Conservation (phyloP, 2,113 vertebrate genomes). For the Notarius quadriscutis region DNA sequence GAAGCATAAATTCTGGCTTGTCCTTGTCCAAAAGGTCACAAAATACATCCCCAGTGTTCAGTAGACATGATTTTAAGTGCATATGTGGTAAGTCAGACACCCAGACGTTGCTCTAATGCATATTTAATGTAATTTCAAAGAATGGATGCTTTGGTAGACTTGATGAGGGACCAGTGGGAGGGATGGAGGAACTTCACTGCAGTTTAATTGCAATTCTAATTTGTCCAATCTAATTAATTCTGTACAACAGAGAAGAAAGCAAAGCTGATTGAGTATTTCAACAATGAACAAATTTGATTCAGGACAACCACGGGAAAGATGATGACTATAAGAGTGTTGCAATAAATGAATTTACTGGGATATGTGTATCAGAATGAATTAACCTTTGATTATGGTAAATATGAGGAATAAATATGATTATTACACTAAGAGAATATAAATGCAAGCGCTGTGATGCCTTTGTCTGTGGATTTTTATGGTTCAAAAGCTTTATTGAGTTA, state of each 20-base stretch:
- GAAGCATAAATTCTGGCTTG: neutral
- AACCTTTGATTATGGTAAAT: conserved; percentile 37
- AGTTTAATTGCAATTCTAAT: conserved; percentile 43
- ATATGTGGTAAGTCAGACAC: conserved; percentile 32
- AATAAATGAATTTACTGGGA: conserved; percentile 26
- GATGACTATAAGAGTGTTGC: neutral
- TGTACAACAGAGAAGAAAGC: conserved; percentile 32
- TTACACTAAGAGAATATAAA: neutral
- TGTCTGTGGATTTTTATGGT: neutral
- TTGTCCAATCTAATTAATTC: conserved; percentile 52
- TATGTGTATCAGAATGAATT: conserved; percentile 31
- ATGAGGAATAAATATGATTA: conserved; percentile 15
- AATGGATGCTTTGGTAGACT: conserved; percentile 22
- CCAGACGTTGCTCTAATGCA: conserved; percentile 40
- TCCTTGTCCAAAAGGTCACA: neutral
- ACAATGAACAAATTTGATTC: neutral
- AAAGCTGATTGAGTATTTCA: conserved; percentile 43
- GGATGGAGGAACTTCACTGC: conserved; percentile 23
- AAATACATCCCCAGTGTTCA: conserved; percentile 1
- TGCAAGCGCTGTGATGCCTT: neutral
- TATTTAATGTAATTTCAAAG: conserved; percentile 48
- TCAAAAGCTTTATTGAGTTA: conserved; percentile 6
- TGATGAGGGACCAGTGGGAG: conserved; percentile 31
- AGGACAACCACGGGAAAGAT: neutral
- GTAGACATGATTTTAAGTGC: conserved; percentile 25